Evolutionary conservation across 2,113 vertebrate species (phyloP), one percentile per base, ranked within the genome.

Genomic region (human): DNA sequence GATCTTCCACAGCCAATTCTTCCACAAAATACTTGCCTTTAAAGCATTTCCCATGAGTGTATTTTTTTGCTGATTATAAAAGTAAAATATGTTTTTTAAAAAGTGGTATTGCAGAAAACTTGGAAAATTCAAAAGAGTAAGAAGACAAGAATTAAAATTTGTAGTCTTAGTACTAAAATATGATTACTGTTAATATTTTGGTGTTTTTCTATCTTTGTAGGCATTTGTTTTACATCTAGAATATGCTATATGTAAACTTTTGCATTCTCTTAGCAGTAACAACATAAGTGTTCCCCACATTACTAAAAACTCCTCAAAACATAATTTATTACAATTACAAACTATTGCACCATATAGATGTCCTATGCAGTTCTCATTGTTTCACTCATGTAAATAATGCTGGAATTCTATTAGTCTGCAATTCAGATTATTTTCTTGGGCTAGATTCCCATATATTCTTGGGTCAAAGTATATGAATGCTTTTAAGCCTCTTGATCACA

Each of bases 381-480:
- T 79, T 79, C 92, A 35, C 40, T 64, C 59, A 76, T 94, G 82
- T 64, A 73, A 97, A 84, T 87, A 95, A 95, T 86, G 66, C 35
- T 95, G 25, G 45, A 89, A 80, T 93, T 73, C n/a, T 45, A 95
- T 64, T 79, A 84, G 64, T 85, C 81, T 91, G 38, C 10, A 96
- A 88, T 95, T 93, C 92, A 82, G 59, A 92, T 91, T 73, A 96
- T 89, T 95, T 94, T 92, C 55, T 79, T 72, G 76, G 81, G 89
- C 81, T 94, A 93, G 68, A 89, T 68, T 82, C 89, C 83, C 89
- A 97, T 38, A 90, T 76, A 93, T 11, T 90, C 81, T 91, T 95
- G 25, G 38, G 59, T 89, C 82, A 95, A 89, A 78, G 18, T 76
- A 3, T 76, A 84, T 35, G 45, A 93, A 64, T 72, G 87, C 66